Base-by-base conservation (phyloP, 1,140 invertebrate species). In the Psilanteris sp. region DNA sequence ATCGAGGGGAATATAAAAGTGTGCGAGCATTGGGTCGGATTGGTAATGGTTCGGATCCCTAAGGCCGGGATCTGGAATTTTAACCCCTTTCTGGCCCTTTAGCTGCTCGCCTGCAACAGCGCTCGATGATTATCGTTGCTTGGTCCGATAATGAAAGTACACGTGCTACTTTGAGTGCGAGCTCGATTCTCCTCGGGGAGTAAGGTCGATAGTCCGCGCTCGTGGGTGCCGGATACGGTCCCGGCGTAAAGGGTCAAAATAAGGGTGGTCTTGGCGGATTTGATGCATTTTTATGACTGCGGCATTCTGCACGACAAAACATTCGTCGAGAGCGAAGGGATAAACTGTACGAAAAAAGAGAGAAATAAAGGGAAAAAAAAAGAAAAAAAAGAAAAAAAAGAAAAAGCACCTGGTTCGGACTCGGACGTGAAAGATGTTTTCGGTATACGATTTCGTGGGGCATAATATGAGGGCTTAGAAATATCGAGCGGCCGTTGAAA, bases 101-200 rank as follows among this genome's bases (percentile, higher is more conserved):
- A 46, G 52, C 70, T 37, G 61, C 61, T 67, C 61, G 67, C 41
- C 52, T 39, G 54, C 52, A 72, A 68, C 64, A 27, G 18, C 34
- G 32, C 43, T 72, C 41, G 79, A 81, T 81, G 77, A 82, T 81
- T 81, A 83, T 83, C 80, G 73, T 72, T 61, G 77, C 62, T 55
- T 75, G 74, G 73, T 46, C 55, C 73, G 77, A 81, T 81, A 78
- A 83, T 79, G 79, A 80, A 79, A 79, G 77, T 78, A 77, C 52
- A 76, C 57, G 61, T 39, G 72, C 48, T 64, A 41, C 55, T 66
- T 61, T 43, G 39, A 36, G 59, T 67, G 16, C 0, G 15, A 37
- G 26, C 11, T 29, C 11, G 4, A n/a, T 8, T 14, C 32, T 52
- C 18, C 29, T 50, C 36, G 18, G 32, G 61, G 48, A 62, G 64